Conservation (phyloP, 2,888 invertebrate genomes). For the Caenorhabditis zanzibari region DNA sequence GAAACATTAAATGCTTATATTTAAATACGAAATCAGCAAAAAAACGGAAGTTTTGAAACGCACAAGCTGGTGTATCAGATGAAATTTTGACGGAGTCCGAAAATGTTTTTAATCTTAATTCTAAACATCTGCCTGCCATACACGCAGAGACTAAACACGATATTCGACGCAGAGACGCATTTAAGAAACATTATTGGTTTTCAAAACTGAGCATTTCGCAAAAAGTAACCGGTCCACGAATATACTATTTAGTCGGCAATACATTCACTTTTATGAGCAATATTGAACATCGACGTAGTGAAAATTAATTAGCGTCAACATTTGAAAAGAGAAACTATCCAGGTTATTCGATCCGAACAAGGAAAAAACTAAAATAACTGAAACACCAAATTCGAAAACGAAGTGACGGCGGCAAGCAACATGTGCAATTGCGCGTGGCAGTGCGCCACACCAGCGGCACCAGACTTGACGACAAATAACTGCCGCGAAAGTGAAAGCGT, state of each 20-base stretch:
- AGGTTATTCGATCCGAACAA: background rate
- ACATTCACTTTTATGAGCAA: no score
- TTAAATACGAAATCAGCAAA: background rate
- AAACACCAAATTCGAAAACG: conserved; percentile 30
- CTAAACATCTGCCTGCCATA: no score
- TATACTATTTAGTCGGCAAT: background rate
- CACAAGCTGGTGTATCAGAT: background rate
- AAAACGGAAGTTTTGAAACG: background rate
- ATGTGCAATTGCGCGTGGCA: conserved; percentile 38
- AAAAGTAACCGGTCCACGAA: background rate
- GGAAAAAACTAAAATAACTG: background rate
- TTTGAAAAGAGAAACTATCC: background rate
- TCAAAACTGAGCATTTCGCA: background rate
- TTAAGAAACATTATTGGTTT: background rate
- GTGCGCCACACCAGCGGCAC: conserved; percentile 27
- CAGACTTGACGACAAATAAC: conserved; percentile 42
- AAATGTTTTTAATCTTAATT: no score
- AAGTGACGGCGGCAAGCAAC: conserved; percentile 7
- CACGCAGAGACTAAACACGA: background rate
- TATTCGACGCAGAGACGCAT: background rate
- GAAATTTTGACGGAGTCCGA: background rate
- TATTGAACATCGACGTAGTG: no score
- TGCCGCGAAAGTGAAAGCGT: conserved; percentile 57
- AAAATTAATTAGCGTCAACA: background rate
- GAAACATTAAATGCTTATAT: conserved; percentile 17